Conservation (phyloP, 2,888 invertebrate genomes). For the Eristalis intricaria region DNA sequence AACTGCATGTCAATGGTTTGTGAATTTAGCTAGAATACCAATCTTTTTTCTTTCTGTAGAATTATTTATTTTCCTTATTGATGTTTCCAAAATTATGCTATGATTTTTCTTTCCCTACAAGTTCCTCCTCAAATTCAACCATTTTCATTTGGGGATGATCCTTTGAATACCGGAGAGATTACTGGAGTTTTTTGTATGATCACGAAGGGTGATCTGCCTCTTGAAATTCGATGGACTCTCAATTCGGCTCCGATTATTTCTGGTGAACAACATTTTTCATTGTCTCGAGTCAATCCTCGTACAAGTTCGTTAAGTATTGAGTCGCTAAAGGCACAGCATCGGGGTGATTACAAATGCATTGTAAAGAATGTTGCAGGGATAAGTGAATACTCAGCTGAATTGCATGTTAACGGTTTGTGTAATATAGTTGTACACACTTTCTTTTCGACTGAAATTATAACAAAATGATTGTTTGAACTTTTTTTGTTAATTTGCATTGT, state of each 20-base stretch:
- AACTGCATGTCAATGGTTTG: conserved; percentile 84
- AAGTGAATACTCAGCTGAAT: conserved; percentile 78
- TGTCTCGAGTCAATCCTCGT: conserved; percentile 83
- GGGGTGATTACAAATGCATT: conserved; percentile 85
- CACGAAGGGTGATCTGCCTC: conserved; percentile 88
- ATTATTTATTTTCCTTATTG: conserved; percentile 51
- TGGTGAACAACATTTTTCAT: conserved; percentile 84
- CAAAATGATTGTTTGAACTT: background rate
- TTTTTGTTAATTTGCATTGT: background rate
- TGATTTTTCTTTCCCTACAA: conserved; percentile 71
- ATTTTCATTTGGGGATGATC: conserved; percentile 83
- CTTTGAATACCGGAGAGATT: conserved; percentile 83
- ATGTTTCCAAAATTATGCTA: background rate
- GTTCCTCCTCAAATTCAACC: conserved; percentile 81
- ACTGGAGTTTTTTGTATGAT: conserved; percentile 86
- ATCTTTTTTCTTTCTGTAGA: conserved; percentile 73
- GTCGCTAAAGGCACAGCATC: conserved; percentile 83
- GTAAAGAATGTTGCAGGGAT: conserved; percentile 83
- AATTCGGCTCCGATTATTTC: conserved; percentile 84
- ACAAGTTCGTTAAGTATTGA: conserved; percentile 83
- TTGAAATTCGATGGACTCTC: conserved; percentile 86
- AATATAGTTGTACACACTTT: background rate
- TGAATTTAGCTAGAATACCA: conserved; percentile 35
- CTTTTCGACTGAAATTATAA: conserved; percentile 17
- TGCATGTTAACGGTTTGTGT: conserved; percentile 73